Evolutionary conservation across 2,797 vertebrate species (phyloP), one percentile per base, ranked within the genome.

Genomic region (Aulostomus chinensis): DNA sequence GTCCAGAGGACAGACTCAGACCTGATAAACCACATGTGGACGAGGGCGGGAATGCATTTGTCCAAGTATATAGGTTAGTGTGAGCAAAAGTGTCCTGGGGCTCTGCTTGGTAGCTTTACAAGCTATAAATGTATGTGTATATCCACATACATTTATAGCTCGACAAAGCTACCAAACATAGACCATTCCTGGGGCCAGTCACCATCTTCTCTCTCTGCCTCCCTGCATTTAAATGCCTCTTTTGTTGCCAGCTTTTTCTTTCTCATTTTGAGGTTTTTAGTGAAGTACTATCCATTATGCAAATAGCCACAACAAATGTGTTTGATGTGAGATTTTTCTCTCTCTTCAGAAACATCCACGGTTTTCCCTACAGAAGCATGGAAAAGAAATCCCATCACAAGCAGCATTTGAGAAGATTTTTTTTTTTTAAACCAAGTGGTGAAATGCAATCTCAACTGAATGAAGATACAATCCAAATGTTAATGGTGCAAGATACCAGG

Each of bases 221-320:
- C 22, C 33, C 16, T 42, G 7, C 9, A 2, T 38, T 37, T 55
- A 40, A 11, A 33, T 21, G 4, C 4, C 21, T 38, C 20, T 37
- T 47, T 26, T 39, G n/a, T 34, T 33, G 10, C 20, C 12, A 20
- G 9, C 3, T 12, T 25, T 56, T 35, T 21, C 12, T 11, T 32
- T 36, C 9, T 28, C 9, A 39, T 60, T 59, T 38, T 11, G 4
- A 34, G 15, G 15, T 13, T 38, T 34, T 45, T 28, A 2, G 0
- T 29, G 25, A 26, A 9, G 33, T 18, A 32, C 31, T 20, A 55
- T 61, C 34, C 47, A 36, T 57, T 68, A 58, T 56, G 41, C 57
- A 67, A 60, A 73, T 33, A 45, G 11, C 10, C 22, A 12, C 18
- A 32, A 10, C 29, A 41, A 58, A 45, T 51, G 25, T 61, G 58